A percentile compares a stretch with the other conserved stretches of the same genome.
Evolutionary conservation across 2,888 invertebrate genomes (phyloP).

Genomic region (Caenorhabditis sp.): DNA sequence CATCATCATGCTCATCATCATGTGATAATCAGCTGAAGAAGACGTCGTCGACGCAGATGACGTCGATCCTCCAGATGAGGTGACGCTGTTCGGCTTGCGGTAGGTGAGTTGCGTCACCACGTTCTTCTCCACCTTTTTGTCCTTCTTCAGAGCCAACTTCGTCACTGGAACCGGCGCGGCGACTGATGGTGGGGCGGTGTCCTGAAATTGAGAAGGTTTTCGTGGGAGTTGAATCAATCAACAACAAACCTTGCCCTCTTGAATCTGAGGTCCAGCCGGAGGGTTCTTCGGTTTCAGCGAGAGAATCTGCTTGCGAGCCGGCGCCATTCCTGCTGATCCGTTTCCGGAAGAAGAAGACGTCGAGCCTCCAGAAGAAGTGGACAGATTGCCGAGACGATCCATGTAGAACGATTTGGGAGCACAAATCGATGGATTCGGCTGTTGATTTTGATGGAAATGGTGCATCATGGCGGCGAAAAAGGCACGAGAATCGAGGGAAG

Average conservation of each 20-base stretch:
- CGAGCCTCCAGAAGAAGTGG: no score
- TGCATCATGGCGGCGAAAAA: neutral
- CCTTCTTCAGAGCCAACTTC: conserved; percentile 60
- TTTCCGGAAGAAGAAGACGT: conserved; percentile 31
- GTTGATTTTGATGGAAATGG: neutral
- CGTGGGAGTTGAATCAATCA: no score
- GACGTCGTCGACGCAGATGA: conserved; percentile 4
- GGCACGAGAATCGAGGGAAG: neutral
- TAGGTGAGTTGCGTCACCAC: conserved; percentile 47
- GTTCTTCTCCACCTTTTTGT: conserved; percentile 54
- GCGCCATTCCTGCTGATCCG: neutral
- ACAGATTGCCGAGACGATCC: conserved; percentile 61
- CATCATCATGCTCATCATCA: no score
- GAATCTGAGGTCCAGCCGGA: conserved; percentile 16
- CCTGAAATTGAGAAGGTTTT: conserved; percentile 25
- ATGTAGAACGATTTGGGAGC: conserved; percentile 31
- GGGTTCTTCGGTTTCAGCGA: conserved; percentile 53
- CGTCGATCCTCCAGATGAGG: conserved; percentile 6
- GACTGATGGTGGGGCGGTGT: no score
- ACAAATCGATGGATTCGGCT: neutral
- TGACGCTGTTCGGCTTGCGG: conserved; percentile 49
- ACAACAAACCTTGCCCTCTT: conserved; percentile 28
- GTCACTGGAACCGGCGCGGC: conserved; percentile 45
- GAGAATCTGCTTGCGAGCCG: conserved; percentile 51
- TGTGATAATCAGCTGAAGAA: neutral